Base-by-base conservation (phyloP, 2,888 invertebrate species). In the Merodon equestris region DNA sequence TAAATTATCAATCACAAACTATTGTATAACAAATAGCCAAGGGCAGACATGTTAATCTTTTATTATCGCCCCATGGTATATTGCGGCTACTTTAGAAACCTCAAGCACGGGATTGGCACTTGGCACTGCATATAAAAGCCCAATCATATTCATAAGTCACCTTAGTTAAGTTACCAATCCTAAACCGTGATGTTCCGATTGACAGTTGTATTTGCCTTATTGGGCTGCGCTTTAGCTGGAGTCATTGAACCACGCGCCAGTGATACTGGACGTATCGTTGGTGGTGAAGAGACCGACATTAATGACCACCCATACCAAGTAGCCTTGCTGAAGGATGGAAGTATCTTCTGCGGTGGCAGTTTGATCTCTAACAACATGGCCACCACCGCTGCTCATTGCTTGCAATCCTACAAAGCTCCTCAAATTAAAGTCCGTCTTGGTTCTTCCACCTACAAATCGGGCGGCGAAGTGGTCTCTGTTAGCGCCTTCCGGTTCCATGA, bases 291-390 rank as follows among this genome's bases (percentile, higher is more conserved):
- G 14, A 87, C 87, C 10, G 82, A 85, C 7, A 90, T 91, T 63
- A 84, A 85, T 18, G 83, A 83, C 1, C 87, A 87, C 81, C 90
- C 90, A 9, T 89, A 89, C 73, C 90, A 90, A 86, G 88, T 90
- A 0, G 90, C 90, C 0, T 72, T 91, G 12, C 87, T 87, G 72
- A 85, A 82, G 38, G 77, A 82, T 4, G 86, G 85, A 9, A 73
- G 57, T n/a, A 90, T 90, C 74, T 87, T 87, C 75, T 90, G 90
- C 63, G 90, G 90, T 27, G 90, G 89, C 34, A 87, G 88, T n/a
- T 84, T 90, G 50, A 85, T 90, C 74, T 83, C 81, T 27, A 2
- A 2, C 2, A 27, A 7, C 7, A 7, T 27, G 2, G 27, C 7
- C 7, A 60, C 90, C 19, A 90, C 90, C 1, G 90, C 90, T 17